phyloP scores from a whole-genome alignment of 2,113 vertebrate genomes.

The Daubentonia madagascariensis region DNA sequence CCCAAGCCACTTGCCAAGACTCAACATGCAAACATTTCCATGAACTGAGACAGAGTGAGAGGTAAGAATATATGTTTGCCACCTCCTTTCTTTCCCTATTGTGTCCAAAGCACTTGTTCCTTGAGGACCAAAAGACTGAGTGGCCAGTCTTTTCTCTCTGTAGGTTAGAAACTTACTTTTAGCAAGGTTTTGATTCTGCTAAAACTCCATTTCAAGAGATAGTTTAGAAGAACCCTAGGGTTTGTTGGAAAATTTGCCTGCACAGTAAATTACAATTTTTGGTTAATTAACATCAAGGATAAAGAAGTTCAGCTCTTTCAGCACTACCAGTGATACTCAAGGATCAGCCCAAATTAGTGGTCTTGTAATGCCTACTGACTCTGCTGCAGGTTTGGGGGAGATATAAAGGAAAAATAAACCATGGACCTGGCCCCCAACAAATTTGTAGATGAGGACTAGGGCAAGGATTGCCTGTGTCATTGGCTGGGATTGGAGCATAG shows the following conservation, averaged over 20 bases:
- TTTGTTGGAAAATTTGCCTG: not conserved
- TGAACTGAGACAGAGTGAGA: not conserved
- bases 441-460: not conserved
- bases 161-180: not conserved
- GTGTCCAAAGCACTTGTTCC: not conserved
- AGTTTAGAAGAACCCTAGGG: not conserved
- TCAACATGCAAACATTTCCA: not conserved
- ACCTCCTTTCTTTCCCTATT: not conserved
- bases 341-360: not conserved
- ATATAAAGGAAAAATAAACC: not conserved
- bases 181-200: constrained; percentile 6
- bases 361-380: not conserved
- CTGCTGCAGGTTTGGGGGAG: not conserved
- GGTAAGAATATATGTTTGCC: not conserved
- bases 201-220: not conserved
- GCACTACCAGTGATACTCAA: not conserved
- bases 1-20: not conserved
- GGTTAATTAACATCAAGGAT: not conserved
- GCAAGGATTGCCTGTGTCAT: not conserved
- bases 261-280: not conserved
- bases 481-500: not conserved
- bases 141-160: not conserved
- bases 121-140: not conserved
- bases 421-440: not conserved
- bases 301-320: not conserved